Base-by-base conservation (phyloP, 2,888 invertebrate species). In the Eupithecia insigniata region DNA sequence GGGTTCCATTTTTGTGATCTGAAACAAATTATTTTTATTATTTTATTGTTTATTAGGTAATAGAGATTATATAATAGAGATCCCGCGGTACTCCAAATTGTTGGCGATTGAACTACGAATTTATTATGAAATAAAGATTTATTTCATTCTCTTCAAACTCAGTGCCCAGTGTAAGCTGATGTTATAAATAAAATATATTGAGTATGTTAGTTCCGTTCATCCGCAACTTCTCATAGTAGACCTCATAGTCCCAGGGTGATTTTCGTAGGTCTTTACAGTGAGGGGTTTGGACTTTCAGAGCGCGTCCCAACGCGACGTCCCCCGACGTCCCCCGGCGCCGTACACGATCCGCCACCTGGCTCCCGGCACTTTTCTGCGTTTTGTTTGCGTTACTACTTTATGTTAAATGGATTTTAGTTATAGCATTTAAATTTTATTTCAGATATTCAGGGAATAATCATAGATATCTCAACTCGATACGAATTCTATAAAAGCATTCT, bases 311-410 rank as follows among this genome's bases (percentile, higher is more conserved):
- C n/a, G n/a, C n/a, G 82, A 79, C 82, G 84, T 84, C 87, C 88
- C 88, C 84, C 83, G 84, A 72, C 84, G 84, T 62, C 61, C 61
- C 61, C n/a, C 8, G 85, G 82, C 87, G 82, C 86, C 83, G 84
- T 86, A 87, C 85, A 85, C 88, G 87, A 88, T 84, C 83, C 83
- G 86, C 87, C 90, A 89, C 90, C 91, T 90, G 89, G 85, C 89
- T 83, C 82, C 83, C 83, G 81, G 79, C 86, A 79, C 83, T 84
- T 72, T 76, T 70, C 72, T 71, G 71, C 26, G 26, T 69, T 79
- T 74, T 76, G 73, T 61, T 71, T 69, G 67, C 74, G 72, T 77
- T 74, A 72, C 65, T 65, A n/a, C 39, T 51, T 71, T 68, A 66
- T 46, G 61, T 74, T 74, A 65, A 64, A 74, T 61, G 64, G 75